Base-by-base conservation (phyloP, 2,113 vertebrate genomes). In the Maccullochella peelii region DNA sequence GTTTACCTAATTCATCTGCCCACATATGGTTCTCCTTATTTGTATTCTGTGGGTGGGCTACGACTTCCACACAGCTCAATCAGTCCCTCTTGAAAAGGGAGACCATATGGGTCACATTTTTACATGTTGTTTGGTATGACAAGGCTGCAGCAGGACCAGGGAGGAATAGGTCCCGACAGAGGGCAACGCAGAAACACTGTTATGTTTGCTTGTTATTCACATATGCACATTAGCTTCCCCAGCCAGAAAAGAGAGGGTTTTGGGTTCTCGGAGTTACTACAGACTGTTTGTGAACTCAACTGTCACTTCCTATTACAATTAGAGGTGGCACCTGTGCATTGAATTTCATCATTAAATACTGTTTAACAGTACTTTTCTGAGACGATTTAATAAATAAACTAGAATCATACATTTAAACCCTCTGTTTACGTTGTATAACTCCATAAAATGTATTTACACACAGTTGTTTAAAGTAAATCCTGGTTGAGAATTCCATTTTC, bases 1-100 rank as follows among this genome's bases (percentile, higher is more conserved):
- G 94, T 96, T 96, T 95, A 95, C 94, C 94, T 94, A 94, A 94
- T 95, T 95, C 93, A 94, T 94, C 93, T 94, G 88, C 89, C 87
- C 93, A 94, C 95, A 95, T 94, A 90, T 95, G 93, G 93, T 94
- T 95, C 93, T 90, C 92, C 90, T 92, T 95, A 94, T 92, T 93
- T 92, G 86, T 90, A 38, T 94, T 92, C 88, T 82, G 91, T 96
- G 95, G 94, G 95, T 96, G 95, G 94, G 87, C 95, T 87, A 36
- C 42, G 87, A 86, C 92, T 93, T 94, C 93, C 89, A 93, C 91
- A 92, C 92, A 87, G 89, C 94, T 95, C 95, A 95, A 94, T 95
- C 94, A 95, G 85, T 80, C 86, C 83, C 89, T 93, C 87, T 77
- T 89, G 90, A 94, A 86, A 80, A 88, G 83, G 84, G 83, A 81